Evolutionary conservation across 1,140 invertebrate genomes (phyloP).

Genomic region (Pararge aegeria): DNA sequence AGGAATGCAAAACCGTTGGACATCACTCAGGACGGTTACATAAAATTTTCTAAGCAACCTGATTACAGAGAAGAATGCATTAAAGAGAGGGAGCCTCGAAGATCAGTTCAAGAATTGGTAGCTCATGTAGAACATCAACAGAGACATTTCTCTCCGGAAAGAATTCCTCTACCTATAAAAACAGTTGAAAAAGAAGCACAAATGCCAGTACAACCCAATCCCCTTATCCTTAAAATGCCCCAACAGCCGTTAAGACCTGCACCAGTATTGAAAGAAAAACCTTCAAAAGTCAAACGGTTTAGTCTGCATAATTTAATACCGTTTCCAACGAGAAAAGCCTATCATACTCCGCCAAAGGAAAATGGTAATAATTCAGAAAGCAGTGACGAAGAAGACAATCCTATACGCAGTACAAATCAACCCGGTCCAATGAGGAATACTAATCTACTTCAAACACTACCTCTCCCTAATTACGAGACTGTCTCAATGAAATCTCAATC

Average conservation of each 20-base stretch:
- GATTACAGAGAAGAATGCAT: constrained; percentile 48
- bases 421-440: constrained; percentile 79
- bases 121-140: constrained; percentile 80
- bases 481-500: constrained; percentile 76
- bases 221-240: constrained; percentile 60
- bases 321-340: constrained; percentile 75
- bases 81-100: constrained; percentile 61
- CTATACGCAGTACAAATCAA: constrained; percentile 73
- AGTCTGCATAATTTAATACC: constrained; percentile 77
- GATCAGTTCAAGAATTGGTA: constrained; percentile 81
- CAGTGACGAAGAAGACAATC: constrained; percentile 81
- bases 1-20: constrained; percentile 63
- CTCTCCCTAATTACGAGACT: constrained; percentile 79
- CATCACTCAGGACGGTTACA: constrained; percentile 74
- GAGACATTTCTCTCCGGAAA: constrained; percentile 55
- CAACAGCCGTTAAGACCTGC: constrained; percentile 70
- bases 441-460: constrained; percentile 75
- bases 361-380: constrained; percentile 79
- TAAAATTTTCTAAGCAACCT: constrained; percentile 66
- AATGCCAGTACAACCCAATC: constrained; percentile 40
- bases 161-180: constrained; percentile 43
- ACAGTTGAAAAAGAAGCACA: constrained; percentile 40
- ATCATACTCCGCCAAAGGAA: constrained; percentile 70
- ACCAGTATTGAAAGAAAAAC: constrained; percentile 72
- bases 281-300: constrained; percentile 74